Base-by-base conservation (phyloP, 2,113 vertebrate species). In the Ondatra zibethicus region DNA sequence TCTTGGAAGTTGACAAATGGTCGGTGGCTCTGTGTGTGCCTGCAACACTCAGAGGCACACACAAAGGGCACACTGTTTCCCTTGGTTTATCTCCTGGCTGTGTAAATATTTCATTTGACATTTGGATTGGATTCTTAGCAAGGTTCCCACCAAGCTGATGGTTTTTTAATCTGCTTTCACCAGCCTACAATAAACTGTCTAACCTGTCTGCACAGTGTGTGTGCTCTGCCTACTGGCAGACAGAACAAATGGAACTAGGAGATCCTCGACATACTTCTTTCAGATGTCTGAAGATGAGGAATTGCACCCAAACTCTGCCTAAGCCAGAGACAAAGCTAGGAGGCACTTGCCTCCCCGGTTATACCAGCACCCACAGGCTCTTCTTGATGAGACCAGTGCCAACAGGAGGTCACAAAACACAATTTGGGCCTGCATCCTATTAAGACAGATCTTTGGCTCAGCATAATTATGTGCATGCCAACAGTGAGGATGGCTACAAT, bases 71-170 rank as follows among this genome's bases (percentile, higher is more conserved):
- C 82, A 95, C 93, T 97, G 95, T 97, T 97, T 97, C 89, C 94
- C 96, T 97, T 78, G 95, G 95, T 96, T 98, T 98, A 97, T 98
- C 97, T 98, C 94, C 80, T 93, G 96, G 95, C 89, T 97, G 93
- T 97, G 95, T 94, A 98, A 98, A 98, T 97, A 97, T 97, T 98
- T 98, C 96, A 97, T 96, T 85, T 97, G 95, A 97, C 95, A 95
- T 97, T 97, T 92, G 87, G 96, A 96, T 89, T 97, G 95, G 85
- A 97, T 96, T 97, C 91, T 97, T 92, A 96, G 94, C 85, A 96
- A 97, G 88, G 94, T 97, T 96, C 96, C 96, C 96, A 97, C 95
- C 92, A 98, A 96, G 58, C 76, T 91, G 95, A 97, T 89, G 92
- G 94, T 89, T 97, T 75, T 86, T 96, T 88, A 97, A 97, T 95